Base-by-base conservation (phyloP, 2,888 invertebrate genomes). In the Danaus chrysippus region DNA sequence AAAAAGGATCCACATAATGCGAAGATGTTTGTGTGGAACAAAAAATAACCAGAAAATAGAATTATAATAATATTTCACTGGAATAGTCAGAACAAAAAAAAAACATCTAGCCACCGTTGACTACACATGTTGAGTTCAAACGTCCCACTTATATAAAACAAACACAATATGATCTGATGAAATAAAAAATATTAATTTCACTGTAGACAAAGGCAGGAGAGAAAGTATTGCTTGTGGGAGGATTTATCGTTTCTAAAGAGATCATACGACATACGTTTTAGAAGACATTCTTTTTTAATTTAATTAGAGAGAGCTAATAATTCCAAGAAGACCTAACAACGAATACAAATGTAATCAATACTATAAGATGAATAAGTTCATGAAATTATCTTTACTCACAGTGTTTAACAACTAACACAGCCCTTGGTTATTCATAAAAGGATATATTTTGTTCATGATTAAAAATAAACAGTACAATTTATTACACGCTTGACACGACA, bases 161-260 rank as follows among this genome's bases (percentile, higher is more conserved):
- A 58, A 62, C 49, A 65, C 55, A 62, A 70, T 67, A 61, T 57
- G 58, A 59, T 62, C 55, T 57, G 61, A 62, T 61, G 57, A 60
- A 76, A 73, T 49, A 23, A 56, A 34, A 34, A 34, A 54, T 64
- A 62, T 67, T 66, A 71, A 68, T 71, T 68, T 65, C 68, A 67
- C 56, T 56, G 64, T 58, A 59, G 17, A 63, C 41, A 55, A 34
- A 12, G 15, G 17, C n/a, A 44, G 59, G 42, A 57, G 82, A 78
- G 84, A 85, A 84, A 85, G 83, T 79, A 17, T 17, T 17, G 17
- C 9, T 49, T 17, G 17, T 49, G 71, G 82, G 81, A 75, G 77
- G 73, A 83, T 81, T 71, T 65, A 61, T 69, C 70, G 64, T 70
- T n/a, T 64, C 65, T 53, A 63, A 69, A 76, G 71, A 66, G 72